Percentiles rank a stretch among this genome's conserved stretches.
These are phyloP conservation scores for Acrobeloides nanus DNA, from an alignment of 2,888 invertebrate species.

Conservation along the genomic window DNA sequence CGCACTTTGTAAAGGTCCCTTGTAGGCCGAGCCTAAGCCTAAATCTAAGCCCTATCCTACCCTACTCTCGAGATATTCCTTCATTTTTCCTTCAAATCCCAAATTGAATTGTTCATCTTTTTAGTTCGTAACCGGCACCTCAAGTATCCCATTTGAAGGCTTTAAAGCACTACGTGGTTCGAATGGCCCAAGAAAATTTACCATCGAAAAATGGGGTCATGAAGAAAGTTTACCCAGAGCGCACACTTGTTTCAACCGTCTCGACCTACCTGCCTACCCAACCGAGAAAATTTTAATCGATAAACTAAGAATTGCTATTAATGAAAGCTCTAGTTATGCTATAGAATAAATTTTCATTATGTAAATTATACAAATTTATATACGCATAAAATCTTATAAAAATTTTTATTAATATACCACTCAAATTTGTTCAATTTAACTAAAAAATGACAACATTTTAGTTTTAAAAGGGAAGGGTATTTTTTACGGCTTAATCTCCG, in stretches of 20 bases:
- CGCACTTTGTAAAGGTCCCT: no score
- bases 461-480: no score
- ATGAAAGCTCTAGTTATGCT: constrained; percentile 45
- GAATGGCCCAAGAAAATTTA: constrained; percentile 73
- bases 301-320: constrained; percentile 43
- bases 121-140: constrained; percentile 89
- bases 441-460: no score
- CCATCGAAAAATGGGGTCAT: constrained; percentile 49
- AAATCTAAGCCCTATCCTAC: no score
- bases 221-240: constrained; percentile 59
- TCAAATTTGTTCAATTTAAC: no score
- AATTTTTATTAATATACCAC: no score
- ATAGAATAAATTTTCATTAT: constrained; percentile 34
- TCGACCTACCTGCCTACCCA: constrained; percentile 91
- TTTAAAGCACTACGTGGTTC: constrained; percentile 88
- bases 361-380: no score
- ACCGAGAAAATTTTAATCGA: constrained; percentile 56
- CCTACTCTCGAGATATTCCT: no score
- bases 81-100: constrained; percentile 4
- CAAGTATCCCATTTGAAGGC: constrained; percentile 93
- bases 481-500: no score
- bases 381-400: no score
- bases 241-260: constrained; percentile 93
- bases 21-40: no score
- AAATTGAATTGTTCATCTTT: constrained; percentile 15